Evolutionary conservation across 1,140 invertebrate species (phyloP).

Genomic region (Macrotrachela quadricornifera): DNA sequence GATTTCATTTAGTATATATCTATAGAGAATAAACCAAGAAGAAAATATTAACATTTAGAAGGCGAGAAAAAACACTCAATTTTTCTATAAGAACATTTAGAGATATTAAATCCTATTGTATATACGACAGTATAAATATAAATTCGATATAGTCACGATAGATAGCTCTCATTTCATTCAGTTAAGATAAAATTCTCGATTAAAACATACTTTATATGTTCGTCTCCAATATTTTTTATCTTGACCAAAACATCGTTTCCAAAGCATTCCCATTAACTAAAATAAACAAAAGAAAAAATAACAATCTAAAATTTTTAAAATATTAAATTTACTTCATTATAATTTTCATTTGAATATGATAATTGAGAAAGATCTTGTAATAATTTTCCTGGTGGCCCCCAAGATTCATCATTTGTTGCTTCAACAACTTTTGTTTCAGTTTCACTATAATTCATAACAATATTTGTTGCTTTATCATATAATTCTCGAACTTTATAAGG

Average conservation of each 20-base stretch:
- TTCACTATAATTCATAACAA: constrained; percentile 99
- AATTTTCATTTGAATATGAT: constrained; percentile 78
- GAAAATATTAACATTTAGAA: not conserved
- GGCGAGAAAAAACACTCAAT: too few species aligned
- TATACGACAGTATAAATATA: too few species aligned
- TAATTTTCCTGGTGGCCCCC: constrained; percentile 75
- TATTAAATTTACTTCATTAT: constrained; percentile 26
- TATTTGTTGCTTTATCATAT: constrained; percentile 47
- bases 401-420: constrained; percentile 94
- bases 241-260: constrained; percentile 92
- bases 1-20: too few species aligned
- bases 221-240: constrained; percentile 86
- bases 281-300: too few species aligned
- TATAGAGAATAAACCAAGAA: too few species aligned
- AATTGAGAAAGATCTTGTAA: constrained; percentile 90
- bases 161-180: too few species aligned
- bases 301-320: too few species aligned
- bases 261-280: constrained; percentile 68
- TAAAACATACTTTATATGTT: constrained; percentile 52
- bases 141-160: too few species aligned
- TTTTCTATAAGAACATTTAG: too few species aligned
- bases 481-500: not conserved
- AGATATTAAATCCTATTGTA: too few species aligned
- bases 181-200: too few species aligned
- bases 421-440: constrained; percentile 91